Conservation (phyloP, 2,888 invertebrate species). For the Hirtodrosophila duncani region DNA sequence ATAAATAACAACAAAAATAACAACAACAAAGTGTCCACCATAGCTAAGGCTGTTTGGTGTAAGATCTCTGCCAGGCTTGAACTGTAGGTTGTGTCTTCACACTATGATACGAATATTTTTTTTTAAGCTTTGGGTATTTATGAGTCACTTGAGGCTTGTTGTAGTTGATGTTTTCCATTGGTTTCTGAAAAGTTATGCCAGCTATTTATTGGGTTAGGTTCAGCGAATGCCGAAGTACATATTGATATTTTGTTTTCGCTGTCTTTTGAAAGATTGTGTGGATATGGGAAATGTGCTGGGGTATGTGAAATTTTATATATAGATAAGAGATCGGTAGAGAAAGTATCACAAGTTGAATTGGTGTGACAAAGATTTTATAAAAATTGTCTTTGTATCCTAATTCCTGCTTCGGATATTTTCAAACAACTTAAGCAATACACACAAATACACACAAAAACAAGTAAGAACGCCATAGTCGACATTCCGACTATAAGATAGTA, state of each 20-base stretch:
- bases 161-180: constrained; percentile 1
- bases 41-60: no score
- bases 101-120: no score
- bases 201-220: constrained; percentile 66
- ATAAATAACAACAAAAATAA: constrained; percentile 64
- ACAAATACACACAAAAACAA: no score
- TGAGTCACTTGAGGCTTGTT: constrained; percentile 52
- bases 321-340: not conserved
- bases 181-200: constrained; percentile 35
- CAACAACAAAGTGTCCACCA: constrained; percentile 57
- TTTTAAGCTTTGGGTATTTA: constrained; percentile 56
- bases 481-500: no score
- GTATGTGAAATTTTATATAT: constrained; percentile 1
- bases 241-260: constrained; percentile 1
- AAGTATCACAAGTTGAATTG: not conserved
- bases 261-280: constrained; percentile 1
- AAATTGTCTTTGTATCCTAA: no score
- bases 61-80: no score
- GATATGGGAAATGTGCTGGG: constrained; percentile 27
- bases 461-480: no score
- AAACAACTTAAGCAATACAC: no score
- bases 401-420: no score
- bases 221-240: constrained; percentile 28
- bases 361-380: no score
- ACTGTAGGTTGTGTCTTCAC: no score